A percentile compares a stretch with the other conserved stretches of the same genome.
These are phyloP conservation scores for Megalonaias nervosa DNA, from an alignment of 1,140 invertebrate genomes.

Conservation along the genomic window DNA sequence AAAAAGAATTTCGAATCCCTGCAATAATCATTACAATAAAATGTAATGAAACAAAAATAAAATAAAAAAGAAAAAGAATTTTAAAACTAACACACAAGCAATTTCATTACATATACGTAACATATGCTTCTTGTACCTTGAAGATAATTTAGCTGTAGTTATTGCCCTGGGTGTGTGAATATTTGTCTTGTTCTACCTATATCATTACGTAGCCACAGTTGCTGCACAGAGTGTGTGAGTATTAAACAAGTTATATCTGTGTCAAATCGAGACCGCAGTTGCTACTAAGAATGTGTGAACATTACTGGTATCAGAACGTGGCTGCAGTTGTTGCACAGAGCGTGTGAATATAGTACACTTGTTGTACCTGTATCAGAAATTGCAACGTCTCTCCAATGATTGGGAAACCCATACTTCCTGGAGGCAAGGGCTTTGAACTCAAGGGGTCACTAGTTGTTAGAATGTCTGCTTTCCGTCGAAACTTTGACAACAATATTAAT, in stretches of 20 bases:
- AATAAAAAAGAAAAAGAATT: no score
- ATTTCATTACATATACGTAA: no score
- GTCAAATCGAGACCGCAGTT: neutral
- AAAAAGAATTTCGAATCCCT: no score
- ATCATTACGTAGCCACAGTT: neutral
- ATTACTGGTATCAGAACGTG: neutral
- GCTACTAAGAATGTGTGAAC: neutral
- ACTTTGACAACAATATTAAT: neutral
- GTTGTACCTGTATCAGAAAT: slow-evolving; percentile 7
- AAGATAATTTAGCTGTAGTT: neutral
- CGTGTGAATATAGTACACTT: neutral
- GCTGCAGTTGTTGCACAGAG: neutral
- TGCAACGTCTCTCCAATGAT: slow-evolving; percentile 27
- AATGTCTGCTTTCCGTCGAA: slow-evolving; percentile 1
- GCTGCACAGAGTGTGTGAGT: neutral
- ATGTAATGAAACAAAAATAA: no score
- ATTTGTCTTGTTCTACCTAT: no score
- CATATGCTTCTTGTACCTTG: no score
- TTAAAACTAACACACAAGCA: no score
- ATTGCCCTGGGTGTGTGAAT: no score
- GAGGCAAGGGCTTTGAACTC: slow-evolving; percentile 9
- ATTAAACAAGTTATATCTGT: neutral
- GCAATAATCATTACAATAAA: no score
- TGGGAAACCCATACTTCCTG: slow-evolving; percentile 23
- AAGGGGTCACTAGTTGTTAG: slow-evolving; percentile 2